Conservation (phyloP, 2,113 vertebrate genomes). For the Vanacampus margaritifer region DNA sequence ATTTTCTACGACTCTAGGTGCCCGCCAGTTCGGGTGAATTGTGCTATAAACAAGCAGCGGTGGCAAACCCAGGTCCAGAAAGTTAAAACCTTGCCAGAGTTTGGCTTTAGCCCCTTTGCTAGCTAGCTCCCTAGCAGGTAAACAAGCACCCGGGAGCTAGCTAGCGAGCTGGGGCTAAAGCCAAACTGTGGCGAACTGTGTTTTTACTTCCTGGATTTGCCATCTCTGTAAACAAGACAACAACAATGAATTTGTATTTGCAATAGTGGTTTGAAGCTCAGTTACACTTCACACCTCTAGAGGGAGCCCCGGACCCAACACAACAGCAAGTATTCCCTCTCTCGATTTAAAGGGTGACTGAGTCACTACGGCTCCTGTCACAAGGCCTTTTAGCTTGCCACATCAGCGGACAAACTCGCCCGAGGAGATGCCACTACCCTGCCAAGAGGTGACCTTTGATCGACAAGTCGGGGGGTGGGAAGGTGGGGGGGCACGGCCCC, state of each 20-base stretch:
- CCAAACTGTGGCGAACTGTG: too few species aligned
- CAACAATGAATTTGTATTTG: neutral
- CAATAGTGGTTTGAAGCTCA: neutral
- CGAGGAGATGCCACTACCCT: constrained; percentile 45
- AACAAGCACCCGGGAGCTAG: too few species aligned
- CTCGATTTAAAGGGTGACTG: constrained; percentile 26
- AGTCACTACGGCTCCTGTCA: constrained; percentile 57
- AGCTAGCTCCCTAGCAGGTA: too few species aligned
- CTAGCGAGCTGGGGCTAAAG: too few species aligned
- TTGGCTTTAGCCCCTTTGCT: too few species aligned
- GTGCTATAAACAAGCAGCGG: too few species aligned
- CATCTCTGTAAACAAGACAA: too few species aligned
- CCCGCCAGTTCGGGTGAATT: too few species aligned
- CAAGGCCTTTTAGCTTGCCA: constrained; percentile 45
- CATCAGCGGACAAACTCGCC: constrained; percentile 43
- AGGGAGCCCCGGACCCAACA: neutral
- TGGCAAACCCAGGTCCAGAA: too few species aligned
- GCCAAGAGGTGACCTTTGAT: constrained; percentile 62
- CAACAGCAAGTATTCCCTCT: neutral
- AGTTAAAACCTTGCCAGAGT: too few species aligned
- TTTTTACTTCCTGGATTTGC: too few species aligned
- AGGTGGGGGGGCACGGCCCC: constrained; percentile 7
- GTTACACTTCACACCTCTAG: neutral
- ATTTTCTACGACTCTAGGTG: too few species aligned
- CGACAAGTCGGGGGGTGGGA: constrained; percentile 34